Conservation (phyloP, 2,797 vertebrate species). For the Spinibarbus caldwelli region DNA sequence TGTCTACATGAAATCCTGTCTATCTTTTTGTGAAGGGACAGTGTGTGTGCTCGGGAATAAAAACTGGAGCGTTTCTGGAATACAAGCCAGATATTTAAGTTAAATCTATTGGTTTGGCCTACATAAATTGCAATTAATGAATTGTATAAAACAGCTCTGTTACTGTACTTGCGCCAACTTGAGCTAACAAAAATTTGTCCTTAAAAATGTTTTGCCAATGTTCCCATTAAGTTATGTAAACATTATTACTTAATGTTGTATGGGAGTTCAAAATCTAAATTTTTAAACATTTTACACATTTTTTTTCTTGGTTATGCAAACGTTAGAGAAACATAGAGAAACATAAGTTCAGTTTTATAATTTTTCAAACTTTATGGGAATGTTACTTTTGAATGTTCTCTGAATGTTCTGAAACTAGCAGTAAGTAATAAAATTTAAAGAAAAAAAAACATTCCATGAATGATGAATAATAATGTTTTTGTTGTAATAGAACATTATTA, state of each 20-base stretch:
- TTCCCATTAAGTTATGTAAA: background rate
- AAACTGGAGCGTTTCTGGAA: background rate
- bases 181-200: background rate
- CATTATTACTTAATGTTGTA: too few species aligned
- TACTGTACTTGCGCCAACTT: background rate
- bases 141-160: background rate
- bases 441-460: background rate
- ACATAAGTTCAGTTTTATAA: background rate
- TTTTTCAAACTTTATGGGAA: background rate
- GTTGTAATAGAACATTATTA: background rate
- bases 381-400: background rate
- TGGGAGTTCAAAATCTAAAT: too few species aligned
- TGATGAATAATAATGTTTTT: background rate
- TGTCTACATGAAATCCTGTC: constrained; percentile 62
- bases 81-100: background rate
- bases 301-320: background rate
- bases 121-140: background rate
- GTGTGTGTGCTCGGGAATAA: background rate
- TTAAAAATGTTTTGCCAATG: background rate
- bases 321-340: background rate
- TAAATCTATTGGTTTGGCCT: background rate
- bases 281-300: background rate
- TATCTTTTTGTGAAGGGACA: constrained; percentile 9
- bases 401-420: background rate
- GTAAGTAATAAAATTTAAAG: background rate